phyloP scores from a whole-genome alignment of 1,140 invertebrate genomes.

The Polyergus mexicanus region DNA sequence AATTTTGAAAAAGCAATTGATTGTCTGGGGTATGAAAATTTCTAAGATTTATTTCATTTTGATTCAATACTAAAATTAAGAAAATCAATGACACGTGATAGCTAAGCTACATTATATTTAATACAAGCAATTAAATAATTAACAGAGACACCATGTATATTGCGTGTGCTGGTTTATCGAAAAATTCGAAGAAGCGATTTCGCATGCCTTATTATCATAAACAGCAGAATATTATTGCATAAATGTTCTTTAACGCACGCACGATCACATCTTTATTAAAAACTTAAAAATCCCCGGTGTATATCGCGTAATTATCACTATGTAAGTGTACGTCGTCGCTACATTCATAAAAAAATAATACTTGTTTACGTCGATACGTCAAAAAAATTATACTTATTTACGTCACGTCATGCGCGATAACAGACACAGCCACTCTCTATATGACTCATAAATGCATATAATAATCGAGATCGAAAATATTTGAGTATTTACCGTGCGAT shows the following conservation, averaged over 20 bases:
- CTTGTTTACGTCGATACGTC: slow-evolving; percentile 33
- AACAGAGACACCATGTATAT: too few species aligned
- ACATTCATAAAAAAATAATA: slow-evolving; percentile 21
- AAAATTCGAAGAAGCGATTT: background rate
- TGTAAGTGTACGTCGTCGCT: background rate
- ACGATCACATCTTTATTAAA: slow-evolving; percentile 6
- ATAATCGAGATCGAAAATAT: slow-evolving; percentile 56
- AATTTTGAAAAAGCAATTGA: background rate
- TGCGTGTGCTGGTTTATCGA: background rate
- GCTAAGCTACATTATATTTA: background rate
- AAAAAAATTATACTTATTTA: slow-evolving; percentile 49
- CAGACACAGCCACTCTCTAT: background rate
- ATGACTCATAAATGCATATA: slow-evolving; percentile 40
- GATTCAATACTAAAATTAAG: background rate
- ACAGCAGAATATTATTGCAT: background rate
- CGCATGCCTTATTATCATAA: background rate
- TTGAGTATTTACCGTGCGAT: slow-evolving; percentile 9
- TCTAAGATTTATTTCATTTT: background rate
- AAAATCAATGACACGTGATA: background rate
- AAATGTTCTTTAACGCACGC: background rate
- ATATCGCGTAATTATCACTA: slow-evolving; percentile 35
- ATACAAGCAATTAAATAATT: too few species aligned
- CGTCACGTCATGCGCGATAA: slow-evolving; percentile 46
- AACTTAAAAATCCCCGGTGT: background rate
- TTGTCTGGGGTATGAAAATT: background rate